Conservation (phyloP, 2,113 vertebrate genomes). For the Microcebus griseorufus region DNA sequence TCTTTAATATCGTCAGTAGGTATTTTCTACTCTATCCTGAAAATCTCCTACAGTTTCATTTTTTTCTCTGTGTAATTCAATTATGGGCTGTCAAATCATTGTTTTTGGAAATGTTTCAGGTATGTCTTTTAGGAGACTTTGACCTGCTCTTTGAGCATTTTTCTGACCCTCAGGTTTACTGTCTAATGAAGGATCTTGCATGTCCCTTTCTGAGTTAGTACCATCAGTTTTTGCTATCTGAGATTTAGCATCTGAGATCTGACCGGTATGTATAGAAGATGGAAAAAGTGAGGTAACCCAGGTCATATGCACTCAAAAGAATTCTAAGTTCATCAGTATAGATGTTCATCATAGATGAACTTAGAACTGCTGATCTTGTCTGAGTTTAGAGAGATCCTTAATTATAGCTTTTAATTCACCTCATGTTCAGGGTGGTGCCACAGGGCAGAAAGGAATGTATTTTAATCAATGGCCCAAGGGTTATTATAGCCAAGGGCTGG, state of each 20-base stretch:
- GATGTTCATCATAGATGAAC: too few species aligned
- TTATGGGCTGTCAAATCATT: neutral
- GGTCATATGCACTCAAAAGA: neutral
- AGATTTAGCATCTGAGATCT: neutral
- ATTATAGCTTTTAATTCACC: neutral
- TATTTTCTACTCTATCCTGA: neutral
- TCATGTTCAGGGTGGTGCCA: neutral
- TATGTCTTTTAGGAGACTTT: neutral
- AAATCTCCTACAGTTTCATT: neutral
- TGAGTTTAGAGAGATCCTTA: conserved; percentile 3
- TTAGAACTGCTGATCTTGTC: neutral
- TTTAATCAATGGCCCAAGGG: neutral
- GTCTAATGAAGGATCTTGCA: neutral
- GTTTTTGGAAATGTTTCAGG: neutral
- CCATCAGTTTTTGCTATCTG: neutral
- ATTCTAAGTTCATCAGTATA: neutral
- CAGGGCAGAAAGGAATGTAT: neutral
- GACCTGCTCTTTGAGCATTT: neutral
- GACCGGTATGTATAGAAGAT: neutral
- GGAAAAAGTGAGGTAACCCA: neutral
- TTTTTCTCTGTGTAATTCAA: neutral
- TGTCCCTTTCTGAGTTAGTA: neutral
- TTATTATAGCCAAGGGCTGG: neutral
- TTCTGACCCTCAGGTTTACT: neutral
- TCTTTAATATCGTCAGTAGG: neutral